A percentile compares a stretch with the other conserved stretches of the same genome.
phyloP scores from a whole-genome alignment of 2,113 vertebrate species.

The Mesocricetus auratus region DNA sequence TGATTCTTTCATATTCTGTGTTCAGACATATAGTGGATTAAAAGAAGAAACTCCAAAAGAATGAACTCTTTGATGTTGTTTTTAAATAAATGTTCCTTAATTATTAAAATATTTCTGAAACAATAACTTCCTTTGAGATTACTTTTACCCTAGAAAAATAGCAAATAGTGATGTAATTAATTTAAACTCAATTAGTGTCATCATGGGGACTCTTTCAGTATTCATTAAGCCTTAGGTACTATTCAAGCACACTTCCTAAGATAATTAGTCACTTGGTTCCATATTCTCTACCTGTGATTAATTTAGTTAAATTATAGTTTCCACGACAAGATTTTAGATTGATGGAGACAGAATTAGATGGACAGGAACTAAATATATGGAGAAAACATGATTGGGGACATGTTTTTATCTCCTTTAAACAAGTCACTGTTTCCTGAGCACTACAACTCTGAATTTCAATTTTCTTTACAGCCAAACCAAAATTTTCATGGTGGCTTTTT shows the following conservation, averaged over 20 bases:
- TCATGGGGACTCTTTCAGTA: not conserved
- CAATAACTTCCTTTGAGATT: slow-evolving; percentile 25
- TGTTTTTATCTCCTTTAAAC: not conserved
- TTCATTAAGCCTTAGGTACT: not conserved
- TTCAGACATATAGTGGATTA: slow-evolving; percentile 36
- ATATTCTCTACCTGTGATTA: slow-evolving; percentile 22
- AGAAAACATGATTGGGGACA: not conserved
- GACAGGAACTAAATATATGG: not conserved
- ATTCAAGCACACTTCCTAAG: slow-evolving; percentile 20
- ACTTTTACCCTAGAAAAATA: slow-evolving; percentile 46
- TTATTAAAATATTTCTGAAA: slow-evolving; percentile 56
- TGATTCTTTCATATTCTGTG: slow-evolving; percentile 59
- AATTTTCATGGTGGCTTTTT: not conserved
- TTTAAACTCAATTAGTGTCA: slow-evolving; percentile 55
- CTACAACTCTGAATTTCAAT: slow-evolving; percentile 48
- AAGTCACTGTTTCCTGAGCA: not conserved
- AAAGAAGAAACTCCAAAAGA: slow-evolving; percentile 19
- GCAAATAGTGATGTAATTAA: slow-evolving; percentile 38
- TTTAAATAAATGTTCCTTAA: slow-evolving; percentile 5
- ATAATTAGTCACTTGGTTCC: slow-evolving; percentile 7
- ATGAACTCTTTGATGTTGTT: not conserved
- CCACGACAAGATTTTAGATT: not conserved
- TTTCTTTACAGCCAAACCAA: not conserved
- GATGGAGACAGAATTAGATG: not conserved
- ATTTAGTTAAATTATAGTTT: slow-evolving; percentile 17